Percentiles rank a stretch among this genome's conserved stretches.
Evolutionary conservation across 2,888 invertebrate genomes (phyloP).

Genomic region (Esperia sulphurella): DNA sequence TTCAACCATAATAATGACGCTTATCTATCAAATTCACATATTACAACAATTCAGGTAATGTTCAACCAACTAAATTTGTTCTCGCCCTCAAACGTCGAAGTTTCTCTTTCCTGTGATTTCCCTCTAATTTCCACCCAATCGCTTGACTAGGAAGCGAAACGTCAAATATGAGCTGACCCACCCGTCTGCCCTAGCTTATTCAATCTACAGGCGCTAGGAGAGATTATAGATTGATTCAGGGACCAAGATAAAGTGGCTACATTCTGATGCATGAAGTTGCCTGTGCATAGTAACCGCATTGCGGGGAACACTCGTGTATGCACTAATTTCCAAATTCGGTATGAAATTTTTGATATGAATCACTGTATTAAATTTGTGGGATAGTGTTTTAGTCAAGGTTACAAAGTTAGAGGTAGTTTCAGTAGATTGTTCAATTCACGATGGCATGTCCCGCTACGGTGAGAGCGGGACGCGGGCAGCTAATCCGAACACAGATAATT

Average conservation of each 20-base stretch:
- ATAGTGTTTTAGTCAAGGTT: too few species aligned
- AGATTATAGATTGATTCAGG: slow-evolving; percentile 10
- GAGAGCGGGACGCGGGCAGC: too few species aligned
- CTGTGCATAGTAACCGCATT: slow-evolving; percentile 35
- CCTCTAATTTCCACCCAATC: slow-evolving; percentile 39
- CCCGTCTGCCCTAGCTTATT: not conserved
- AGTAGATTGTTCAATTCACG: too few species aligned
- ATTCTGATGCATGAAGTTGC: slow-evolving; percentile 27
- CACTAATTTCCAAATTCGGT: slow-evolving; percentile 22
- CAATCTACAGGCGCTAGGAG: not conserved
- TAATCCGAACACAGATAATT: too few species aligned
- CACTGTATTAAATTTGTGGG: too few species aligned
- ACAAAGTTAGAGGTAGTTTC: too few species aligned
- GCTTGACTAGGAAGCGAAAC: slow-evolving; percentile 29
- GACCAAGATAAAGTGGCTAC: slow-evolving; percentile 23
- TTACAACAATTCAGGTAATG: not conserved
- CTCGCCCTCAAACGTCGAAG: slow-evolving; percentile 28
- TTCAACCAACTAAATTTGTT: slow-evolving; percentile 9
- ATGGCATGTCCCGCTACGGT: too few species aligned
- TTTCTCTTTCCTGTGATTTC: slow-evolving; percentile 31
- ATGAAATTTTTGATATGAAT: slow-evolving; percentile 19
- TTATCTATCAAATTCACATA: not conserved
- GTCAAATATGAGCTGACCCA: slow-evolving; percentile 18
- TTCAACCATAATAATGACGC: not conserved
- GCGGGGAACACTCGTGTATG: slow-evolving; percentile 28